Conservation (phyloP, 2,888 invertebrate species). For the Archips xylosteana region DNA sequence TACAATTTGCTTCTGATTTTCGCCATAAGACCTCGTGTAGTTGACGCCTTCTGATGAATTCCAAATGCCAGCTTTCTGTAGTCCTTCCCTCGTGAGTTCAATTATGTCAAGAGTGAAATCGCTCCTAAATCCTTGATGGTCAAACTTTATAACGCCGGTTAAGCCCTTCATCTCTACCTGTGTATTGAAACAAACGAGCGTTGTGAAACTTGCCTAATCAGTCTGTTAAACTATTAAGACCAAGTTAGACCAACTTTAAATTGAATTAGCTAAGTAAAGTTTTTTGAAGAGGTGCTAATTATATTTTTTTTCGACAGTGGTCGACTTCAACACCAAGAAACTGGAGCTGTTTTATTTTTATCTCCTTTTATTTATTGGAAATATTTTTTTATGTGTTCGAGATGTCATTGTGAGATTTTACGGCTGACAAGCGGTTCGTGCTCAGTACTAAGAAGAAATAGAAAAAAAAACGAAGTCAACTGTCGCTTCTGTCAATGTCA, state of each 20-base stretch:
- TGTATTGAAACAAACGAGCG: conserved; percentile 50
- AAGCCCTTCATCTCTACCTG: conserved; percentile 97
- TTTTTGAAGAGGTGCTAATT: no score
- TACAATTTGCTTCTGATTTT: conserved; percentile 94
- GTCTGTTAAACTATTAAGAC: conserved; percentile 28
- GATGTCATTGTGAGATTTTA: no score
- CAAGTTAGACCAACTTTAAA: conserved; percentile 18
- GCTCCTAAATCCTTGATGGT: conserved; percentile 96
- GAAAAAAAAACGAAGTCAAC: no score
- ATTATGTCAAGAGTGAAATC: conserved; percentile 97
- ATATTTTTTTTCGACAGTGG: no score
- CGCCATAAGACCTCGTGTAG: conserved; percentile 94
- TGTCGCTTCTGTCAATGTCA: no score
- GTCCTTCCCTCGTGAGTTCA: conserved; percentile 93
- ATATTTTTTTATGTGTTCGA: no score
- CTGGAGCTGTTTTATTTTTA: no score
- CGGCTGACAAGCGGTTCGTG: no score
- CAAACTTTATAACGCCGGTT: conserved; percentile 96
- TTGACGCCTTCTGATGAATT: conserved; percentile 95
- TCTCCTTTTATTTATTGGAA: no score
- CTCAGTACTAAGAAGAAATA: no score
- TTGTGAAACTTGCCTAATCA: conserved; percentile 40
- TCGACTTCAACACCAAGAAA: no score
- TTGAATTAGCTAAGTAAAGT: no score
- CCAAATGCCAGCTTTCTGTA: conserved; percentile 95